phyloP scores from a whole-genome alignment of 2,797 vertebrate species.

The Peromyscus aztecus region DNA sequence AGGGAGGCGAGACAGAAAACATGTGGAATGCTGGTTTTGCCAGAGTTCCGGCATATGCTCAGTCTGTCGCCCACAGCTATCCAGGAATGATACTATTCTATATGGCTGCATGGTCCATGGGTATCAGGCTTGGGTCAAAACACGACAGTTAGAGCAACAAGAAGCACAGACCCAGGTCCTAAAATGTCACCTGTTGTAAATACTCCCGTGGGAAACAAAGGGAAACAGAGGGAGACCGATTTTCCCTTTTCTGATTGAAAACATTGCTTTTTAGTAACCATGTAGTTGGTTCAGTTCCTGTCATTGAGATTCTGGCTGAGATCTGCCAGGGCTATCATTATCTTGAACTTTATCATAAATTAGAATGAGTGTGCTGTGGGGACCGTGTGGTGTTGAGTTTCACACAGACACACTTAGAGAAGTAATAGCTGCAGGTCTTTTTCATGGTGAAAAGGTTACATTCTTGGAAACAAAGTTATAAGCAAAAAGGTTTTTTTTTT shows the following conservation, averaged over 20 bases:
- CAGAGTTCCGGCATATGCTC: background rate
- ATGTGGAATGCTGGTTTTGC: background rate
- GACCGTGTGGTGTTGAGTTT: rapidly evolving
- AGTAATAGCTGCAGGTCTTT: too few relatives aligned
- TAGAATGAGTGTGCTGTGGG: background rate
- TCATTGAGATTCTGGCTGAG: background rate
- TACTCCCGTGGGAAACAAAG: background rate
- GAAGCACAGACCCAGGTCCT: background rate
- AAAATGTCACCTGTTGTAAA: background rate
- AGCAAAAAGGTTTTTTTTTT: too few relatives aligned
- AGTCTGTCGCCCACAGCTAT: slow-evolving; percentile 54
- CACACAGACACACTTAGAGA: too few relatives aligned
- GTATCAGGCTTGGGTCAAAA: background rate
- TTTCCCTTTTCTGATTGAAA: background rate
- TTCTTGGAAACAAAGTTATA: too few relatives aligned
- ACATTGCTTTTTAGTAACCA: background rate
- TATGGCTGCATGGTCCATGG: rapidly evolving
- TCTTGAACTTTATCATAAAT: background rate
- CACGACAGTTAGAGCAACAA: background rate
- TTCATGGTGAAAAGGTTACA: too few relatives aligned
- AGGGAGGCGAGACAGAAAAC: background rate
- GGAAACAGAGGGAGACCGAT: background rate
- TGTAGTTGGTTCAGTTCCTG: too few relatives aligned
- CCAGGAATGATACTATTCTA: slow-evolving; percentile 68
- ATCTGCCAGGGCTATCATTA: too few relatives aligned